Evolutionary conservation across 2,797 vertebrate species (phyloP).

Genomic region (Hapalemur alaotrensis): DNA sequence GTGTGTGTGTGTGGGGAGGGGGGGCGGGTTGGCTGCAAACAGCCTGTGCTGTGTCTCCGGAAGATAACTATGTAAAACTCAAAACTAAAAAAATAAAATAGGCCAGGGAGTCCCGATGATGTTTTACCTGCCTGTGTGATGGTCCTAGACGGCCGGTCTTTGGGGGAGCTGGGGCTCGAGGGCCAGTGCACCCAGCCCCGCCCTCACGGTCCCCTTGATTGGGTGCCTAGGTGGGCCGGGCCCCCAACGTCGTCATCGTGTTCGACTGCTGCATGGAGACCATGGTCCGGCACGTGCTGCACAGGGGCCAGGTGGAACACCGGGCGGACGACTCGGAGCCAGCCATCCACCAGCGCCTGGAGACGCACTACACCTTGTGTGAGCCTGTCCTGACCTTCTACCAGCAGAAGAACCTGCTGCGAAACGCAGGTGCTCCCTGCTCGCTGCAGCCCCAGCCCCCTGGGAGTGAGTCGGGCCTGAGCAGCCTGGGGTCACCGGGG

Average conservation of each 20-base stretch:
- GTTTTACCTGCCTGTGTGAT: neutral
- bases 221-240: conserved; percentile 59
- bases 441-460: neutral
- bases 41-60: no score
- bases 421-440: neutral
- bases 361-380: conserved; percentile 32
- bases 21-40: neutral
- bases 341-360: conserved; percentile 37
- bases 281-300: conserved; percentile 40
- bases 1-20: neutral
- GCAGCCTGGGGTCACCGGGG: neutral
- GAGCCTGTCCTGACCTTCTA: conserved; percentile 66
- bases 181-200: no score
- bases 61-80: neutral
- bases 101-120: neutral
- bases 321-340: neutral
- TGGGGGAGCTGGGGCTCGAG: neutral
- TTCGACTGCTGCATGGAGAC: conserved; percentile 69
- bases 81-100: neutral
- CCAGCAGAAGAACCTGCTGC: conserved; percentile 65
- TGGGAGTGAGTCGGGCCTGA: neutral
- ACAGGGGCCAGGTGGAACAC: neutral
- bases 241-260: conserved; percentile 51
- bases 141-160: neutral
- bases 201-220: neutral